Percentiles rank a stretch among this genome's conserved stretches.
phyloP scores from a whole-genome alignment of 37 sponge, comb jelly and placozoan species.

The Amphimedon queenslandica region DNA sequence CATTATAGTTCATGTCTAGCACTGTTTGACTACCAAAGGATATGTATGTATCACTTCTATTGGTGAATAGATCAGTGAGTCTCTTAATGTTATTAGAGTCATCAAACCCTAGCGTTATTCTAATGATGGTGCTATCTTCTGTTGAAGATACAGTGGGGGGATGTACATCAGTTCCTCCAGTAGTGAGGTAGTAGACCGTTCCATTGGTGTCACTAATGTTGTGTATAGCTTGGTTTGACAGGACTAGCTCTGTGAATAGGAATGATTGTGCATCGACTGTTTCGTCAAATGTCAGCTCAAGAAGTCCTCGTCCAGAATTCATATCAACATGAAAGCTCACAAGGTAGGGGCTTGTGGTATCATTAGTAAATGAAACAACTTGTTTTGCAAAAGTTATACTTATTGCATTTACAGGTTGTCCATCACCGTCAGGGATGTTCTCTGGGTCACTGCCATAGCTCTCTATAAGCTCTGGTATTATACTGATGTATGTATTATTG shows the following conservation, averaged over 20 bases:
- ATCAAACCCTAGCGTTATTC: slow-evolving; percentile 55
- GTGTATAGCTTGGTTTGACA: slow-evolving; percentile 25
- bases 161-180: background rate
- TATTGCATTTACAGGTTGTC: slow-evolving; percentile 57
- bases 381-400: slow-evolving; percentile 51
- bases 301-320: slow-evolving; percentile 18
- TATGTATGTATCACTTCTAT: slow-evolving; percentile 43
- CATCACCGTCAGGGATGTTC: background rate
- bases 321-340: slow-evolving; percentile 65
- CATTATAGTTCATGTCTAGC: slow-evolving; percentile 70
- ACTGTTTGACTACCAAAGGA: slow-evolving; percentile 55
- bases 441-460: slow-evolving; percentile 36
- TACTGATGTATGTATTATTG: slow-evolving; percentile 64
- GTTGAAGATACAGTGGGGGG: slow-evolving; percentile 32
- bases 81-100: slow-evolving; percentile 77
- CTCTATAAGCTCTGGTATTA: slow-evolving; percentile 55
- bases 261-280: slow-evolving; percentile 73
- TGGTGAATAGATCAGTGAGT: slow-evolving; percentile 56
- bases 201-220: slow-evolving; percentile 1
- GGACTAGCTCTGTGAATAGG: slow-evolving; percentile 33
- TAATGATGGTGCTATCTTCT: slow-evolving; percentile 51
- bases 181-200: slow-evolving; percentile 22
- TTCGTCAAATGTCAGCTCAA: slow-evolving; percentile 76
- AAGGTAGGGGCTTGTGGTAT: slow-evolving; percentile 66
- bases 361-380: slow-evolving; percentile 54